Conservation (phyloP, 2,797 vertebrate genomes). For the Neoniphon sammara region DNA sequence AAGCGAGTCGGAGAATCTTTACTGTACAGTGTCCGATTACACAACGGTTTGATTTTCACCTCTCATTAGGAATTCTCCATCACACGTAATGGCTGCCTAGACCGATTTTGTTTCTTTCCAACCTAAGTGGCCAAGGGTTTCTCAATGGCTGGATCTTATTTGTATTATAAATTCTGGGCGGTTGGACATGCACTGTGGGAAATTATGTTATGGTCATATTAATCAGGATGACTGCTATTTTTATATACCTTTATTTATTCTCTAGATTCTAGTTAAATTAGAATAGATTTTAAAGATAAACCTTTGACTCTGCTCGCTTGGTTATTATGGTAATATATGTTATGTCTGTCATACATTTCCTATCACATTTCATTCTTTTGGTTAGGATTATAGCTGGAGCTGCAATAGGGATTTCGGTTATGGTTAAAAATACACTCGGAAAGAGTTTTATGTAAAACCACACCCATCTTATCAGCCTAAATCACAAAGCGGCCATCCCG, state of each 20-base stretch:
- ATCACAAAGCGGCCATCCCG: too few relatives aligned
- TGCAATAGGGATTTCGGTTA: too few relatives aligned
- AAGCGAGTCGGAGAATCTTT: slow-evolving; percentile 79
- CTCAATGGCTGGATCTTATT: slow-evolving; percentile 27
- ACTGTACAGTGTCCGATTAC: slow-evolving; percentile 86
- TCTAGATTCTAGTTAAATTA: not conserved
- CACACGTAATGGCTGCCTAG: slow-evolving; percentile 59
- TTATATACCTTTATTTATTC: not conserved
- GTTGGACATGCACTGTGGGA: not conserved
- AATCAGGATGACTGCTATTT: not conserved
- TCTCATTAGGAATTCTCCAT: slow-evolving; percentile 83
- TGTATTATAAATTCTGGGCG: slow-evolving; percentile 14
- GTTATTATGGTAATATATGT: not conserved
- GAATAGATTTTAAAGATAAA: not conserved
- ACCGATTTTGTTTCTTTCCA: slow-evolving; percentile 38
- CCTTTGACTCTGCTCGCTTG: not conserved
- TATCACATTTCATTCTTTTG: not conserved
- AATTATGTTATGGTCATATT: slow-evolving; percentile 7
- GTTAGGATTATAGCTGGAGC: not conserved
- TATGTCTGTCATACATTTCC: not conserved
- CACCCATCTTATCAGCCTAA: too few relatives aligned
- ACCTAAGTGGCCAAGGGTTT: slow-evolving; percentile 26
- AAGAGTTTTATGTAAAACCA: too few relatives aligned
- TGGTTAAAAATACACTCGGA: too few relatives aligned
- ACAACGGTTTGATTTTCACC: slow-evolving; percentile 79